These are phyloP conservation scores for Takifugu ocellatus DNA, from an alignment of 2,797 vertebrate genomes.

Conservation along the genomic window DNA sequence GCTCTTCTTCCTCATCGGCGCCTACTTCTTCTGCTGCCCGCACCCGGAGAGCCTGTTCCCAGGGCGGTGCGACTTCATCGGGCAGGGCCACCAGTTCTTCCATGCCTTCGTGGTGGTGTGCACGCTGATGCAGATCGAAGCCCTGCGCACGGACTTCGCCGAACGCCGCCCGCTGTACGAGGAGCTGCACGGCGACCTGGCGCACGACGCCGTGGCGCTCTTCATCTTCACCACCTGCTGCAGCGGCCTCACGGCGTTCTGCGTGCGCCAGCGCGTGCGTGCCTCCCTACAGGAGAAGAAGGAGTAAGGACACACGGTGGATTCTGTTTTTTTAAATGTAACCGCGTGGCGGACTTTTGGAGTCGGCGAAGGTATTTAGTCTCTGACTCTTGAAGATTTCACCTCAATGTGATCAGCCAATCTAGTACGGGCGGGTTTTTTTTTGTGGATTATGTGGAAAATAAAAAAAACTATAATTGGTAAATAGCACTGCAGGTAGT, in stretches of 20 bases:
- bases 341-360: constrained; percentile 39
- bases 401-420: constrained; percentile 67
- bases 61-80: constrained; percentile 87
- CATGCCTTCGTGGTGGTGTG: constrained; percentile 89
- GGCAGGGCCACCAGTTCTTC: constrained; percentile 95
- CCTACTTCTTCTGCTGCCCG: constrained; percentile 91
- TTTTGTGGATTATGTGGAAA: constrained; percentile 35
- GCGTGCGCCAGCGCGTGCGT: constrained; percentile 81
- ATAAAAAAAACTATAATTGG: constrained; percentile 27
- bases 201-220: constrained; percentile 83
- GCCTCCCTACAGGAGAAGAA: constrained; percentile 77
- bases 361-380: constrained; percentile 47
- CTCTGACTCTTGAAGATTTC: constrained; percentile 48
- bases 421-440: constrained; percentile 42
- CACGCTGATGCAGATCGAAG: constrained; percentile 91
- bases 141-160: constrained; percentile 85
- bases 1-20: constrained; percentile 87
- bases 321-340: neutral
- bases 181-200: constrained; percentile 79
- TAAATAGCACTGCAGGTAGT: constrained; percentile 33
- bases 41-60: constrained; percentile 92
- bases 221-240: constrained; percentile 86
- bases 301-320: constrained; percentile 21
- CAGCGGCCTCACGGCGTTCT: constrained; percentile 84
- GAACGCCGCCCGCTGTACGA: constrained; percentile 83